Evolutionary conservation across 2,888 invertebrate species (phyloP), one percentile per base, ranked within the genome.

Genomic region (Calameuta filiformis): DNA sequence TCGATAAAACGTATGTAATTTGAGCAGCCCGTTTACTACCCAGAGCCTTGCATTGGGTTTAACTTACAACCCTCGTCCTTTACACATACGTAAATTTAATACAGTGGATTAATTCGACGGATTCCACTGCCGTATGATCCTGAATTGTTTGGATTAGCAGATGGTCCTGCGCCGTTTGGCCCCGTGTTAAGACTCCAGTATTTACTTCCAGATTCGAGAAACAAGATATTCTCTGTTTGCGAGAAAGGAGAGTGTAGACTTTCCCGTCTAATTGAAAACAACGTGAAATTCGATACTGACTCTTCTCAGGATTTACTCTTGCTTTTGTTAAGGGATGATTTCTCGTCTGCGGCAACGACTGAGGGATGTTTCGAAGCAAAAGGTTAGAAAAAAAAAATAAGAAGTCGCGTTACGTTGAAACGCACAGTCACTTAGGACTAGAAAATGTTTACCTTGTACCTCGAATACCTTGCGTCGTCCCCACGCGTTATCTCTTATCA

Each of bases 1-100:
- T 83, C 83, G 83, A 83, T 84, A 84, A 83, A 83, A 80, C 79
- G 83, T 77, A 79, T 77, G 79, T 79, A 78, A 79, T 81, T 82
- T 69, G 23, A 56, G 9, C 3, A 71, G 12, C 12, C 11, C 9
- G 71, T 71, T 56, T 23, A 9, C 56, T 9, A 23, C 2, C 23
- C 56, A 1, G 3, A 15, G 9, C 9, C 9, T 56, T 56, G 23
- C 56, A 56, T 56, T 23, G 15, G 56, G 56, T 56, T 56, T 56
- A 56, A 56, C 56, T 56, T 56, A 23, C 23, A 56, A 56, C 23
- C 56, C 23, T 56, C 56, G 2, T 56, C 56, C 56, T 9, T 23
- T 79, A 79, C 80, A 71, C 71, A 4, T 69, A 69, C 74, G 75
- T 75, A 81, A 82, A 84, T 84, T 82, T 83, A 83, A 84, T 84